phyloP scores from a whole-genome alignment of 2,113 vertebrate genomes.

The Xiphophorus maculatus region DNA sequence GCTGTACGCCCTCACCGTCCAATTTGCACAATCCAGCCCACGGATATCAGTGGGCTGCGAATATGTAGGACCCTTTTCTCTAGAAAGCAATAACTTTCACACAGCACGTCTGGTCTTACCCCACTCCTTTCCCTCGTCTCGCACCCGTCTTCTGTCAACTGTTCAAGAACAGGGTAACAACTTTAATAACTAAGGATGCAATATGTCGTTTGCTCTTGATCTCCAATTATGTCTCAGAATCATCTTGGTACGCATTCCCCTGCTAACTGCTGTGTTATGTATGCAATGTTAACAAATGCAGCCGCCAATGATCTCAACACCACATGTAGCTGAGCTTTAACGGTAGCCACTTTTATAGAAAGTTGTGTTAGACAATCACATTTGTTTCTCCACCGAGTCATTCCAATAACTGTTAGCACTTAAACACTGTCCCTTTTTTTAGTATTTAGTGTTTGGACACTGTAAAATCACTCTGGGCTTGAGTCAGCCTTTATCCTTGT shows the following conservation, averaged over 20 bases:
- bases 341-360: conserved; percentile 64
- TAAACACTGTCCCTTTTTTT: conserved; percentile 56
- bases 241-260: conserved; percentile 32
- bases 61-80: conserved; percentile 66
- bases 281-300: conserved; percentile 38
- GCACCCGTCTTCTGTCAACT: conserved; percentile 14
- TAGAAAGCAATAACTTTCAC: conserved; percentile 77
- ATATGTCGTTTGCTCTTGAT: conserved; percentile 49
- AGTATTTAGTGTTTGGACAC: conserved; percentile 59
- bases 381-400: conserved; percentile 45
- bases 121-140: conserved; percentile 12
- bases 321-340: conserved; percentile 76
- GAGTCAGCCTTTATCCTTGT: conserved; percentile 9
- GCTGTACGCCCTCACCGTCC: conserved; percentile 40
- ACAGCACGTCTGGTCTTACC: conserved; percentile 59
- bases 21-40: conserved; percentile 72
- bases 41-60: conserved; percentile 64
- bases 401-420: conserved; percentile 55
- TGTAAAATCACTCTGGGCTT: conserved; percentile 34
- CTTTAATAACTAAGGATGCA: conserved; percentile 62
- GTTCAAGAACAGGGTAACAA: conserved; percentile 61
- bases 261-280: conserved; percentile 11
- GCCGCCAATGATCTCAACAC: conserved; percentile 41
- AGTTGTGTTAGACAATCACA: conserved; percentile 78
- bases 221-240: conserved; percentile 24